Conservation (phyloP, 37 sponge, comb jelly and placozoan species). For the Corticium candelabrum region DNA sequence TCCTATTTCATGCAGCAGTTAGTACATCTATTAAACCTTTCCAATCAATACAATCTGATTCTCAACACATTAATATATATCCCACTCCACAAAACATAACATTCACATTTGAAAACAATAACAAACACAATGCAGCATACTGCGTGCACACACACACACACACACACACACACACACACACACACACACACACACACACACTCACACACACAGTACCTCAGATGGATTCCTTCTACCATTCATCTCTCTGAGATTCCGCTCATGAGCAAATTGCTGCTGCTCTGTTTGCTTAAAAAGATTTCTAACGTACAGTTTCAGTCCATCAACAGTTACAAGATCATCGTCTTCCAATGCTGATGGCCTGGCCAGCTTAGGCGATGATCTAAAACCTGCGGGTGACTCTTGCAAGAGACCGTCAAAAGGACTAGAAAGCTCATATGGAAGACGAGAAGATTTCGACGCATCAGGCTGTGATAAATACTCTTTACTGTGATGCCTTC, state of each 20-base stretch:
- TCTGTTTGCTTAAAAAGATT: not conserved
- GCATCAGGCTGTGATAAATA: no score
- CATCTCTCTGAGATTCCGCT: not conserved
- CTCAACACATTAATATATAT: no score
- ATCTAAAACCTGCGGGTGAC: not conserved
- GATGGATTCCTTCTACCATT: not conserved
- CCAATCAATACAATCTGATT: no score
- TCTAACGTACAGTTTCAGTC: not conserved
- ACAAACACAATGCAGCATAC: no score
- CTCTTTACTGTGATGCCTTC: no score
- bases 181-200: no score
- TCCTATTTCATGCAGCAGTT: no score
- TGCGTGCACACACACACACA: no score
- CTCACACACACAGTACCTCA: not conserved
- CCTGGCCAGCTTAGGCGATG: not conserved
- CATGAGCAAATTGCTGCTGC: not conserved
- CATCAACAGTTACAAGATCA: not conserved
- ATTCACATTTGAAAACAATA: no score
- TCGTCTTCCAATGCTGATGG: not conserved
- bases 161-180: no score
- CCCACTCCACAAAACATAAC: no score
- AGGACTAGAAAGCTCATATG: not conserved
- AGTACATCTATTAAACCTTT: no score
- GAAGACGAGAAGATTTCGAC: not conserved
- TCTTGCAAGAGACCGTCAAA: not conserved